Conservation (phyloP, 2,888 invertebrate species). For the Megastigmus dorsalis region DNA sequence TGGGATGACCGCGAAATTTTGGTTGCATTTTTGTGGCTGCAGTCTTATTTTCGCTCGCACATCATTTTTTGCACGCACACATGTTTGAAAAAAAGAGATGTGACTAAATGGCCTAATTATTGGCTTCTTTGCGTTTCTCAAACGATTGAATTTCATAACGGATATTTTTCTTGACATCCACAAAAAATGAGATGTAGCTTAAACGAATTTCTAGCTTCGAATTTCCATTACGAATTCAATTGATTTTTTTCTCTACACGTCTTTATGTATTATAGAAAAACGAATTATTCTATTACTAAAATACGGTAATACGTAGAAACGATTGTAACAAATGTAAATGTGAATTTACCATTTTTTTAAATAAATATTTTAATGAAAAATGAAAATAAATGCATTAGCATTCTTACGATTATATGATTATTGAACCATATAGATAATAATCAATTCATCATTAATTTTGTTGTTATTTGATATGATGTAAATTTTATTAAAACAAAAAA, state of each 20-base stretch:
- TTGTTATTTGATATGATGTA: too few species aligned
- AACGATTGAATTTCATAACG: conserved; percentile 46
- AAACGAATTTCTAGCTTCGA: neutral
- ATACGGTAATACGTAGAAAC: too few species aligned
- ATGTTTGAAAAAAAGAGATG: conserved; percentile 14
- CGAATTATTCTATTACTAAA: too few species aligned
- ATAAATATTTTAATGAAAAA: neutral
- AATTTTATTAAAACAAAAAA: too few species aligned
- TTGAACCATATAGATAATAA: too few species aligned
- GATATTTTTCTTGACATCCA: neutral
- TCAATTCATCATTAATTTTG: too few species aligned
- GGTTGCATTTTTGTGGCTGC: conserved; percentile 47
- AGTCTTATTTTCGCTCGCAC: neutral
- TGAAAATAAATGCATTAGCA: too few species aligned
- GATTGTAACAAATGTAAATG: too few species aligned
- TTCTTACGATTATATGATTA: too few species aligned
- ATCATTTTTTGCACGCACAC: conserved; percentile 16
- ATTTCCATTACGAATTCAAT: neutral
- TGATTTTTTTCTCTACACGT: conserved; percentile 15
- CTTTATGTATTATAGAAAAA: too few species aligned
- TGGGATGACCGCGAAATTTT: conserved; percentile 40
- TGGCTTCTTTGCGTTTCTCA: conserved; percentile 39
- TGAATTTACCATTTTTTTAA: neutral
- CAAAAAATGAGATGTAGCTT: neutral
- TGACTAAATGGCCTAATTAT: conserved; percentile 48